A percentile compares a stretch with the other conserved stretches of the same genome.
These are phyloP conservation scores for Fundulus diaphanus DNA, from an alignment of 2,797 vertebrate species.

Conservation along the genomic window DNA sequence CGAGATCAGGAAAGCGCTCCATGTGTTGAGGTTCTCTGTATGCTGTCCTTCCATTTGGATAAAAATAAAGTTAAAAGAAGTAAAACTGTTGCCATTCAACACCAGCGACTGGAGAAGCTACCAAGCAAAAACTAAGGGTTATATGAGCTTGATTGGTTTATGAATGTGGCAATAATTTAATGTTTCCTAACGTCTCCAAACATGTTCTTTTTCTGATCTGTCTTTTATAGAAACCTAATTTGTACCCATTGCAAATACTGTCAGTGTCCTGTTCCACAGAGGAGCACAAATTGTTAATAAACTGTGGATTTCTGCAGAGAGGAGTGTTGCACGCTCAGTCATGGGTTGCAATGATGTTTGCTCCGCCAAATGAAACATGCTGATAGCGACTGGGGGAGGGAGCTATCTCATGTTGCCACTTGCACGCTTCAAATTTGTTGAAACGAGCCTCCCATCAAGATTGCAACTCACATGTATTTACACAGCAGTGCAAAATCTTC, in stretches of 20 bases:
- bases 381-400: background rate
- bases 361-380: background rate
- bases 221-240: background rate
- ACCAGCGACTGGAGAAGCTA: too few species aligned
- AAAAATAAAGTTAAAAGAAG: too few species aligned
- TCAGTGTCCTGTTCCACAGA: background rate
- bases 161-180: background rate
- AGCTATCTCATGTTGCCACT: background rate
- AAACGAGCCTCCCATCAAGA: background rate
- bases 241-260: background rate
- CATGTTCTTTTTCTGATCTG: background rate
- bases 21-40: too few species aligned
- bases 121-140: too few species aligned
- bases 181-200: background rate
- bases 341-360: slow-evolving; percentile 6
- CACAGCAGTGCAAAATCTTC: background rate
- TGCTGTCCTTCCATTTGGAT: too few species aligned
- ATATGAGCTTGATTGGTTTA: background rate
- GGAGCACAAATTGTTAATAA: background rate
- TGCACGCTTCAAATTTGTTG: slow-evolving; percentile 4
- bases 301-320: background rate
- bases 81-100: too few species aligned
- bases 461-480: background rate
- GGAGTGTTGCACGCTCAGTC: background rate
- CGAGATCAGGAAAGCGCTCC: too few species aligned